Conservation (phyloP, 1,140 invertebrate genomes). For the Charaxes varanes region DNA sequence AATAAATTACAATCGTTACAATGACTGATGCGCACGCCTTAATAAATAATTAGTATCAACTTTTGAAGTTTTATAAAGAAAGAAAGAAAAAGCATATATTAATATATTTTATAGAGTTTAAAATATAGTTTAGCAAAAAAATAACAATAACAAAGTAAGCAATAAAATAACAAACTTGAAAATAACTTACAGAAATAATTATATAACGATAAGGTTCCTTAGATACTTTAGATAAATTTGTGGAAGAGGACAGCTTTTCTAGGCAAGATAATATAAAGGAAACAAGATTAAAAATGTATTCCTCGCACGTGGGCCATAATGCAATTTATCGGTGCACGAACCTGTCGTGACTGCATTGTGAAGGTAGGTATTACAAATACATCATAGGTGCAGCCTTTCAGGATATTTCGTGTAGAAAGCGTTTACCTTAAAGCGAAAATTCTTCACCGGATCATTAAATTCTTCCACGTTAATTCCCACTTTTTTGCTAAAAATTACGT, state of each 20-base stretch:
- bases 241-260: constrained; percentile 40
- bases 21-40: too few species aligned
- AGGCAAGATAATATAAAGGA: constrained; percentile 62
- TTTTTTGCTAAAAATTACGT: too few species aligned
- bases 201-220: too few species aligned
- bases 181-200: too few species aligned
- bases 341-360: constrained; percentile 56
- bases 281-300: constrained; percentile 73
- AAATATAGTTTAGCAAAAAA: too few species aligned
- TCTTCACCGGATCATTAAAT: constrained; percentile 3
- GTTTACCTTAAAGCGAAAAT: neutral
- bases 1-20: too few species aligned
- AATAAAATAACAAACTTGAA: too few species aligned
- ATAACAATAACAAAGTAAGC: too few species aligned
- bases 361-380: constrained; percentile 43
- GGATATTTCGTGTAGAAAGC: constrained; percentile 12
- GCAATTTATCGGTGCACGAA: constrained; percentile 64
- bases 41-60: too few species aligned
- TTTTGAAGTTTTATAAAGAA: too few species aligned
- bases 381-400: constrained; percentile 38
- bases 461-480: constrained; percentile 6
- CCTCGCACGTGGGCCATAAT: constrained; percentile 65
- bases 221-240: constrained; percentile 14
- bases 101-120: too few species aligned
- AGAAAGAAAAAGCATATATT: too few species aligned